Conservation (phyloP, 1,140 invertebrate genomes). For the Pseudobourletiella spinata region DNA sequence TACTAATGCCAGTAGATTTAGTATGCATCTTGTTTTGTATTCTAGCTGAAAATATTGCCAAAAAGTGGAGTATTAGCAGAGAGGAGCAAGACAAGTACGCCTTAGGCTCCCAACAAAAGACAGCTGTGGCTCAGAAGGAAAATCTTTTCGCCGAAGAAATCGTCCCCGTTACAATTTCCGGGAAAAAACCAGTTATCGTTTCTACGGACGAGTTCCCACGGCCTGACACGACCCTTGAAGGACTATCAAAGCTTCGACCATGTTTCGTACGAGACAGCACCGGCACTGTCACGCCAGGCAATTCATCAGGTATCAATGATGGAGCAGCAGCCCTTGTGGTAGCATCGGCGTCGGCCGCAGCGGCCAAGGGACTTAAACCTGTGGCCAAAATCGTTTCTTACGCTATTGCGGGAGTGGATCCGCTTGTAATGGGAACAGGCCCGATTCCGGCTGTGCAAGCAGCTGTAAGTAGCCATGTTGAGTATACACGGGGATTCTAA, state of each 20-base stretch:
- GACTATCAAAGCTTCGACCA: conserved; percentile 52
- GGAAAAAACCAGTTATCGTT: conserved; percentile 45
- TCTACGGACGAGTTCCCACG: conserved; percentile 59
- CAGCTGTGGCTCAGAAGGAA: conserved; percentile 52
- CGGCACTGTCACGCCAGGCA: conserved; percentile 68
- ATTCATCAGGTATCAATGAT: conserved; percentile 75
- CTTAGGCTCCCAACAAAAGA: conserved; percentile 59
- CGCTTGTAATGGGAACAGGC: conserved; percentile 64
- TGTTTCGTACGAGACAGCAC: conserved; percentile 51
- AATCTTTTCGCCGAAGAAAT: conserved; percentile 66
- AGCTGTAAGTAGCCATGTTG: conserved; percentile 51
- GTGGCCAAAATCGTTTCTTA: conserved; percentile 58
- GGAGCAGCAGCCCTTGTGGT: conserved; percentile 73
- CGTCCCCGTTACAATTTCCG: conserved; percentile 49
- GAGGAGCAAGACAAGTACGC: conserved; percentile 69
- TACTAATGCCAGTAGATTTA: neutral
- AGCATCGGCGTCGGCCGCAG: conserved; percentile 51
- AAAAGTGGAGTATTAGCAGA: conserved; percentile 57
- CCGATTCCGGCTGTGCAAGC: conserved; percentile 58
- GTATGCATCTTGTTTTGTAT: conserved; percentile 26
- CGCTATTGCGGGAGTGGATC: conserved; percentile 59
- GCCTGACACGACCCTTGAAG: conserved; percentile 49
- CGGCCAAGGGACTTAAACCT: conserved; percentile 45
- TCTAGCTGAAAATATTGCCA: conserved; percentile 68
- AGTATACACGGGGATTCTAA: too few relatives aligned